These are phyloP conservation scores for Delichon dasypus DNA, from an alignment of 2,797 vertebrate genomes.

Conservation along the genomic window DNA sequence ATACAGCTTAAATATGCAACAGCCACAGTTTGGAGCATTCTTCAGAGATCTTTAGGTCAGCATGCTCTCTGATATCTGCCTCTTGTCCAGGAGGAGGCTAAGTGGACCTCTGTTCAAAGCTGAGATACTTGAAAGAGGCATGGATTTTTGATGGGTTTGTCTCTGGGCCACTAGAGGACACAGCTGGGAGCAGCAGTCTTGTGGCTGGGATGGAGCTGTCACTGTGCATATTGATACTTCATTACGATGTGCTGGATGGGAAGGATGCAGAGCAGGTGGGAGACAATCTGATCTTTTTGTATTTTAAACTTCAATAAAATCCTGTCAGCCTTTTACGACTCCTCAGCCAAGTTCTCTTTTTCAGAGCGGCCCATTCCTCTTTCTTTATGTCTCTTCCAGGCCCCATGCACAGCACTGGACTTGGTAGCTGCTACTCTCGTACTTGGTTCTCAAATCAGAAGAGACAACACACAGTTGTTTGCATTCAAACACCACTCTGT, in stretches of 20 bases:
- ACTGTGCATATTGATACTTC: not conserved
- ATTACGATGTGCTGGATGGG: not conserved
- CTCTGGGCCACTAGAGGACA: not conserved
- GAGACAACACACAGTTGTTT: not conserved
- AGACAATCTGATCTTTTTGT: slow-evolving; percentile 45
- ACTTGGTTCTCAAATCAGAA: not conserved
- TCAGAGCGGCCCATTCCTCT: not conserved
- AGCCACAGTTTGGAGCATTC: not conserved
- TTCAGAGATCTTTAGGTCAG: not conserved
- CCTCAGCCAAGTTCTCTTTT: not conserved
- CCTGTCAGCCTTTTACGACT: not conserved
- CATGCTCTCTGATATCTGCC: not conserved
- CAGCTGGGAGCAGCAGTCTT: not conserved
- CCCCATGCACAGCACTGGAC: not conserved
- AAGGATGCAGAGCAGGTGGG: not conserved
- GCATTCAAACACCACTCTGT: not conserved
- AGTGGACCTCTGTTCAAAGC: not conserved
- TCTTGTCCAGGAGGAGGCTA: not conserved
- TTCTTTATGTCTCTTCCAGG: not conserved
- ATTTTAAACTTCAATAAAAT: slow-evolving; percentile 58
- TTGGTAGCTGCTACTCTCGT: not conserved
- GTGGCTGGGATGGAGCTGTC: slow-evolving; percentile 13
- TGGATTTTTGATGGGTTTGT: not conserved
- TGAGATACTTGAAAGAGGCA: not conserved
- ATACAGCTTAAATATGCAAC: not conserved